A percentile compares a stretch with the other conserved stretches of the same genome.
Conservation (phyloP, 2,113 vertebrate genomes). For the Chaetorhynchus papuensis region DNA sequence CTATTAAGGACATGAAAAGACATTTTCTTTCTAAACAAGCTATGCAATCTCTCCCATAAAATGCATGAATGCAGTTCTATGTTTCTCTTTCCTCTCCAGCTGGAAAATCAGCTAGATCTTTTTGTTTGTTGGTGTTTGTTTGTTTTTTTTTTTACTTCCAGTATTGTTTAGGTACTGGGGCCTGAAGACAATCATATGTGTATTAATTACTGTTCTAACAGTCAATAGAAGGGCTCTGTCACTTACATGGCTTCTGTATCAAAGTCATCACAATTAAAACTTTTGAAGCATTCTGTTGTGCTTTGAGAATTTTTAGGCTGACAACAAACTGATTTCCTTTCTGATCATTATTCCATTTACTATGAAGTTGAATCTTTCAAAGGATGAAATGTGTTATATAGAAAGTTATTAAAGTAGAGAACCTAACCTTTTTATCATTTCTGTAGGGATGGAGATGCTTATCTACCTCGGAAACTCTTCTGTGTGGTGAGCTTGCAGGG, state of each 20-base stretch:
- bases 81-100: background rate
- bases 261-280: constrained; percentile 51
- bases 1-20: constrained; percentile 50
- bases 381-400: constrained; percentile 42
- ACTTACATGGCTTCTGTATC: constrained; percentile 63
- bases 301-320: constrained; percentile 41
- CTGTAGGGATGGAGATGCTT: background rate
- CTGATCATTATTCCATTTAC: constrained; percentile 41
- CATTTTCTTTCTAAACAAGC: constrained; percentile 68
- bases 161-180: constrained; percentile 64
- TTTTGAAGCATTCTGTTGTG: constrained; percentile 51
- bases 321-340: constrained; percentile 43
- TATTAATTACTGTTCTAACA: constrained; percentile 71
- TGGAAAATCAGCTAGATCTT: constrained; percentile 33
- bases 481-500: background rate
- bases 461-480: background rate
- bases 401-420: background rate
- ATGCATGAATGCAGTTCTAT: constrained; percentile 67
- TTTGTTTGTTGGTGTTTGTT: background rate
- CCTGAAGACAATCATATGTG: constrained; percentile 76
- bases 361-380: constrained; percentile 59
- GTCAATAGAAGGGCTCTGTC: constrained; percentile 78
- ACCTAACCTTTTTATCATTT: background rate
- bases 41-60: constrained; percentile 80
- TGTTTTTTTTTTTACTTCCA: background rate